Evolutionary conservation across 2,888 invertebrate genomes (phyloP).

Genomic region (Sthenelais limicola): DNA sequence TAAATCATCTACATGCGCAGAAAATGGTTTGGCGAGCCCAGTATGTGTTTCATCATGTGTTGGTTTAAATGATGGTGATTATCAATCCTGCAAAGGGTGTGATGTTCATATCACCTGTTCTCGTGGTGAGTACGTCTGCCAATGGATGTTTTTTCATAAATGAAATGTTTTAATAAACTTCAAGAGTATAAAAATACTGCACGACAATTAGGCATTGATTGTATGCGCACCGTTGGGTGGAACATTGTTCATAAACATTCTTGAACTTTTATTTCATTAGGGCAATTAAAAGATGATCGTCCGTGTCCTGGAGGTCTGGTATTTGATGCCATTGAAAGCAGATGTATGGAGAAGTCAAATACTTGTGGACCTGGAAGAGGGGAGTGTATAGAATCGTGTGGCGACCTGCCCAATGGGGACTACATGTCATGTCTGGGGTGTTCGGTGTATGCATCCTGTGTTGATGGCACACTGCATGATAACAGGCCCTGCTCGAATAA

Average conservation of each 20-base stretch:
- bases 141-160: too few species aligned
- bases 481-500: constrained; percentile 53
- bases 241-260: too few species aligned
- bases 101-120: constrained; percentile 19
- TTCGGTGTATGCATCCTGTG: constrained; percentile 8
- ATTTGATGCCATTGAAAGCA: not conserved
- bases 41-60: too few species aligned
- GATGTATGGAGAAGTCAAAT: not conserved
- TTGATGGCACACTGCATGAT: not conserved
- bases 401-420: constrained; percentile 1
- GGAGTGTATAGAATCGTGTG: constrained; percentile 17
- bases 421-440: constrained; percentile 25
- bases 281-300: not conserved
- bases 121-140: too few species aligned
- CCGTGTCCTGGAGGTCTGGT: constrained; percentile 11
- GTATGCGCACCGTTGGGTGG: too few species aligned
- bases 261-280: too few species aligned
- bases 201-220: too few species aligned
- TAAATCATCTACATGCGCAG: constrained; percentile 53
- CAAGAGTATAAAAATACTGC: too few species aligned
- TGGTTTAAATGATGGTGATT: constrained; percentile 16
- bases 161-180: too few species aligned
- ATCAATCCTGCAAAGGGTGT: constrained; percentile 32
- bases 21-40: constrained; percentile 11
- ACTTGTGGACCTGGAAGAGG: constrained; percentile 16